Conservation (phyloP, 2,113 vertebrate species). For the Spea multiplicata region DNA sequence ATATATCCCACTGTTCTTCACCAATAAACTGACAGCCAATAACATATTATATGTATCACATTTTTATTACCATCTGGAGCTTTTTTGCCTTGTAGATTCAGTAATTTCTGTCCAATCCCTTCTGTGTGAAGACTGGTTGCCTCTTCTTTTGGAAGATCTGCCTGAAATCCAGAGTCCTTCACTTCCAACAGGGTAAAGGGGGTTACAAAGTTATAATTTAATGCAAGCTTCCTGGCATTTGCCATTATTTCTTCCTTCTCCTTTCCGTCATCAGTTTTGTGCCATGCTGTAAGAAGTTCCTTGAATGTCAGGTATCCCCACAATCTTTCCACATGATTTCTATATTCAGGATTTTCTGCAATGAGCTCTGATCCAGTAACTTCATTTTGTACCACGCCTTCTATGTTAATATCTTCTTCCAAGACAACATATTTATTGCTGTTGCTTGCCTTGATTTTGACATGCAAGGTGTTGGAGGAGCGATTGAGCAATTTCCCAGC, state of each 20-base stretch:
- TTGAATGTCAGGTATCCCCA: slow-evolving; percentile 90
- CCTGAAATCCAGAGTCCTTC: slow-evolving; percentile 52
- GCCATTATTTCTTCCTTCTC: slow-evolving; percentile 69
- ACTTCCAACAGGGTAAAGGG: slow-evolving; percentile 83
- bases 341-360: slow-evolving; percentile 45
- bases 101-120: slow-evolving; percentile 60
- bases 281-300: slow-evolving; percentile 71
- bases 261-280: slow-evolving; percentile 66
- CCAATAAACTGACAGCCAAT: no score
- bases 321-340: slow-evolving; percentile 74
- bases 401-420: slow-evolving; percentile 75
- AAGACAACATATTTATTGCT: slow-evolving; percentile 81
- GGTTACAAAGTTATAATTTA: slow-evolving; percentile 80
- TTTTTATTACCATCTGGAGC: slow-evolving; percentile 59
- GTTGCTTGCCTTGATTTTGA: slow-evolving; percentile 89
- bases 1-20: no score
- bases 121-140: slow-evolving; percentile 52
- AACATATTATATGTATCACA: background rate
- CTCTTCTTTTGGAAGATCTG: slow-evolving; percentile 51
- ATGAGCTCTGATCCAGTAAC: slow-evolving; percentile 60
- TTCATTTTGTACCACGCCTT: slow-evolving; percentile 58
- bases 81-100: slow-evolving; percentile 61
- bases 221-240: slow-evolving; percentile 72
- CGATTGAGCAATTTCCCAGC: slow-evolving; percentile 81
- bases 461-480: slow-evolving; percentile 69